Base-by-base conservation (phyloP, 2,797 vertebrate genomes). In the Pangasius macronema region DNA sequence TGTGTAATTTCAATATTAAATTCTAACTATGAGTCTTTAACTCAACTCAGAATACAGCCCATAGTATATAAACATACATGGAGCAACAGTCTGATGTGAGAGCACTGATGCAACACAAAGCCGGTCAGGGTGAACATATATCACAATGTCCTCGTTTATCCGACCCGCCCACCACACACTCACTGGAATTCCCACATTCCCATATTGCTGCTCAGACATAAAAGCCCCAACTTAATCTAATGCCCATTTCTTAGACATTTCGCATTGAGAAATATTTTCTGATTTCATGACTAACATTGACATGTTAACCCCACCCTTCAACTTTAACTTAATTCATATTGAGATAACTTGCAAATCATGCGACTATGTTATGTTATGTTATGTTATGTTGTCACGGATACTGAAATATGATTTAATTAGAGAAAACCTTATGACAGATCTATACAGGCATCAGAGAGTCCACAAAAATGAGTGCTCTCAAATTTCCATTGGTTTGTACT, bases 61-160 rank as follows among this genome's bases (percentile, higher is more conserved):
- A 3, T 22, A 24, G 20, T 46, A 24, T 42, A 73, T 24, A 27
- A 11, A 24, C 3, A 10, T 39, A 42, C 6, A 46, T 88, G 82
- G 49, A 85, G 86, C 89, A 90, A 89, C 91, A 80, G 84, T 91
- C 30, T 81, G 59, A 36, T 75, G 57, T 57, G n/a, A 91, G 92
- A 93, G 92, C 87, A 89, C 67, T 73, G 92, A 88, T 92, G 91
- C 79, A 91, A 92, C 93, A 94, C 92, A 92, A 90, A 88, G 92
- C 84, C 76, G 46, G 24, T 61, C 61, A 72, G 72, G 76, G 85
- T 90, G 90, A 88, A 90, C 91, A 94, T 93, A 92, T 89, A 94
- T 95, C 93, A 94, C 89, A 85, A 73, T 85, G 90, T 22, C 85
- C 91, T 81, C 85, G 39, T 65, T 79, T 86, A 82, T 14, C 87